Evolutionary conservation across 2,888 invertebrate genomes (phyloP), one percentile per base, ranked within the genome.

Genomic region (Melanotus villosus): DNA sequence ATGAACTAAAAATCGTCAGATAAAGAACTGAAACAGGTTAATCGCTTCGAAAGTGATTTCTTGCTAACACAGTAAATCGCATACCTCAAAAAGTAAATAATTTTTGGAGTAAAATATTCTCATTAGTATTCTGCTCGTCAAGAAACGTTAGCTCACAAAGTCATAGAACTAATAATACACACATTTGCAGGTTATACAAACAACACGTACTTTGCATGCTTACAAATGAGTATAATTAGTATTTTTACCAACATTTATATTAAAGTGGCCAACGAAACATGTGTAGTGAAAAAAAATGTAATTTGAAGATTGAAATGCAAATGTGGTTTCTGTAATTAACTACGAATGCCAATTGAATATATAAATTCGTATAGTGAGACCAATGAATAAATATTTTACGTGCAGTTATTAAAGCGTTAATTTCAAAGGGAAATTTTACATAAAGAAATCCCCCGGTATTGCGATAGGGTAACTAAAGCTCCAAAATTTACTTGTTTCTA

Each of bases 161-260:
- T 26, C 52, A n/a, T 14, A 23, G 16, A 23, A 30, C 32, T 34
- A 52, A 52, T 52, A 52, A 32, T 52, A 52, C 32, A 30, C 19
- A 52, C 52, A 52, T 52, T 52, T 52, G 34, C 52, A 32, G 52
- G 52, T 52, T 34, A 18, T 32, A 18, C 52, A 52, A 52, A 52
- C 52, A 52, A 32, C 52, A 18, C 52, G 52, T 52, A 14, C 32
- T 52, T 52, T 52, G 34, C 32, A 32, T 34, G 52, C 52, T 14
- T 52, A 52, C 52, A 52, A 52, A 52, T 16, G 52, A 32, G 32
- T 19, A 19, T 52, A 30, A 52, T 52, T 52, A 52, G 32, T 18
- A 52, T 10, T 52, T 52, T 34, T 34, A 18, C 52, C 4, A 7
- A 26, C 34, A 32, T 30, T 52, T 52, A 52, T 26, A 52, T 52